A percentile compares a stretch with the other conserved stretches of the same genome.
phyloP scores from a whole-genome alignment of 2,888 invertebrate species.

The Diarsia rubi region DNA sequence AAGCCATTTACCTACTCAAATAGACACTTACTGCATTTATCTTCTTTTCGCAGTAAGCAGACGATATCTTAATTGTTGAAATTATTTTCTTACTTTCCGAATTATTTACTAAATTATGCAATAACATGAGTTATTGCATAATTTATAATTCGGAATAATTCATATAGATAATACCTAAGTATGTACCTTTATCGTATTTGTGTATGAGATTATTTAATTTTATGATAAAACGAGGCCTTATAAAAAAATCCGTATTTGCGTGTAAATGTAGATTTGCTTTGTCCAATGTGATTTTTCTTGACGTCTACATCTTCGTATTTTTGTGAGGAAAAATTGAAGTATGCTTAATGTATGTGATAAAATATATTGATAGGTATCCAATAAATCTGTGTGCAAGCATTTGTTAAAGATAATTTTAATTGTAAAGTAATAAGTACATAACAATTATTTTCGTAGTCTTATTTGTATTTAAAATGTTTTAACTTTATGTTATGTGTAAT shows the following conservation, averaged over 20 bases:
- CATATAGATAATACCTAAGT: no score
- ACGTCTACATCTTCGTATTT: constrained; percentile 15
- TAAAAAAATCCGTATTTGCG: constrained; percentile 10
- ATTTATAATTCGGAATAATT: no score
- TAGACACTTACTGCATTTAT: no score
- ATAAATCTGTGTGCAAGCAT: constrained; percentile 15
- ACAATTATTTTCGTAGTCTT: constrained; percentile 4
- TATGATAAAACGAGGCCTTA: constrained; percentile 18
- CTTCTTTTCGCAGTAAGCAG: no score
- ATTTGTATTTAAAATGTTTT: constrained; percentile 12
- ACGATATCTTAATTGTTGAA: background rate
- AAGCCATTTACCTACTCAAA: no score
- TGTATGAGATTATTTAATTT: constrained; percentile 42
- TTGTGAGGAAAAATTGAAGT: constrained; percentile 1
- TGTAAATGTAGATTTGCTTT: constrained; percentile 4
- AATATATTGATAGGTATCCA: constrained; percentile 18
- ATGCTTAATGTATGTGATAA: background rate
- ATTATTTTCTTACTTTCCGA: constrained; percentile 3
- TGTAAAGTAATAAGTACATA: background rate
- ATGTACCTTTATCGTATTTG: no score
- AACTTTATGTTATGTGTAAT: background rate
- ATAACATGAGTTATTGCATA: no score
- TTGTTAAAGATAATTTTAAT: constrained; percentile 19
- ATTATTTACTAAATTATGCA: constrained; percentile 11
- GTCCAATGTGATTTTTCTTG: constrained; percentile 4